Percentiles rank a stretch among this genome's conserved stretches.
Conservation (phyloP, 2,797 vertebrate species). For the Lepilemur ruficaudatus region DNA sequence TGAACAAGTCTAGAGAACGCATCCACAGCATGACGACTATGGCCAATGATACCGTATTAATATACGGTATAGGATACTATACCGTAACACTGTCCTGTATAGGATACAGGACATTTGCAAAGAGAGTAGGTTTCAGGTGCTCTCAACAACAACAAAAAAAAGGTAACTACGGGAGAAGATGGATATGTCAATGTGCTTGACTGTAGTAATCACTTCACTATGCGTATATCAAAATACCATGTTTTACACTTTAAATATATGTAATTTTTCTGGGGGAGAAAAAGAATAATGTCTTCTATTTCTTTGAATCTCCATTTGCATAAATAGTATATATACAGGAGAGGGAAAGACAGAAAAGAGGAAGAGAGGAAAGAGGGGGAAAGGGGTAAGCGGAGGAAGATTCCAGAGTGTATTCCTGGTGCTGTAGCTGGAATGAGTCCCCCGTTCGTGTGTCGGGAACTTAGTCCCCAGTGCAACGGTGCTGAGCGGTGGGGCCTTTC, state of each 20-base stretch:
- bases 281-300: neutral
- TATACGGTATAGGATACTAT: too few relatives aligned
- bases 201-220: neutral
- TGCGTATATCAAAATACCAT: neutral
- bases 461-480: too few relatives aligned
- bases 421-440: neutral
- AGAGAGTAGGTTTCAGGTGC: neutral
- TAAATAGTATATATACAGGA: neutral
- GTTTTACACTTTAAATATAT: neutral
- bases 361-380: too few relatives aligned
- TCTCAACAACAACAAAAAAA: neutral
- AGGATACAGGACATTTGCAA: neutral
- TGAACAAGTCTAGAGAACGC: neutral
- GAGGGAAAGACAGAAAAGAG: too few relatives aligned
- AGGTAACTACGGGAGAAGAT: neutral
- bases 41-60: neutral
- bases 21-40: neutral
- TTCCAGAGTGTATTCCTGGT: accelerated
- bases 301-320: neutral
- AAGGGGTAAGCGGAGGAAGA: too few relatives aligned
- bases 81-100: neutral
- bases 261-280: neutral
- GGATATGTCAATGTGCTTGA: neutral
- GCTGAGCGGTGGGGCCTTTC: neutral
- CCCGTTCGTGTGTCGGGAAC: neutral